phyloP scores from a whole-genome alignment of 2,797 vertebrate species.

The Prunella strophiata region DNA sequence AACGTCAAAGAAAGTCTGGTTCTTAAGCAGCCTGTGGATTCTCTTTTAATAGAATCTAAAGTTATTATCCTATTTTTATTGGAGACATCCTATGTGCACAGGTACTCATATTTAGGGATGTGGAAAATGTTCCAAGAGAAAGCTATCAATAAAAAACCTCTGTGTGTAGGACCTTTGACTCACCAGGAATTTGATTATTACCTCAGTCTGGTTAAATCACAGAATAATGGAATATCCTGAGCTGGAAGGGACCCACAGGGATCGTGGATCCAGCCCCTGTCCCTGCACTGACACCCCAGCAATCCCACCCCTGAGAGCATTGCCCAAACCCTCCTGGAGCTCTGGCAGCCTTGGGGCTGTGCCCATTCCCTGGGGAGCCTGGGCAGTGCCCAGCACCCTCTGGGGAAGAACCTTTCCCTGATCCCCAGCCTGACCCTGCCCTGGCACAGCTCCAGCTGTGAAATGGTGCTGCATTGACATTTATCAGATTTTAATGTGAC shows the following conservation, averaged over 20 bases:
- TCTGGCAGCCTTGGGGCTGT: neutral
- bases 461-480: neutral
- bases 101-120: neutral
- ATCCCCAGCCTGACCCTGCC: neutral
- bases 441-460: neutral
- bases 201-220: neutral
- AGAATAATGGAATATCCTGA: neutral
- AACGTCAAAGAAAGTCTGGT: neutral
- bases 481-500: neutral
- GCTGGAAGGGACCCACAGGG: rapidly evolving
- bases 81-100: neutral
- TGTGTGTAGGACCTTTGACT: neutral
- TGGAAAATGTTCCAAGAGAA: neutral
- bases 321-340: neutral
- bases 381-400: neutral
- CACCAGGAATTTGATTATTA: neutral
- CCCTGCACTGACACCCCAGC: neutral
- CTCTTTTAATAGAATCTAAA: neutral
- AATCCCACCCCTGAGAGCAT: rapidly evolving
- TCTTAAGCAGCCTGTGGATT: neutral
- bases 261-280: rapidly evolving
- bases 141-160: neutral
- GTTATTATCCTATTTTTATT: neutral
- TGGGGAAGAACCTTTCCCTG: neutral
- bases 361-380: neutral